Evolutionary conservation across 30 jellyfish, hydroid and myxozoan genomes (phyloP).

Genomic region (Haliclystus octoradiatus): DNA sequence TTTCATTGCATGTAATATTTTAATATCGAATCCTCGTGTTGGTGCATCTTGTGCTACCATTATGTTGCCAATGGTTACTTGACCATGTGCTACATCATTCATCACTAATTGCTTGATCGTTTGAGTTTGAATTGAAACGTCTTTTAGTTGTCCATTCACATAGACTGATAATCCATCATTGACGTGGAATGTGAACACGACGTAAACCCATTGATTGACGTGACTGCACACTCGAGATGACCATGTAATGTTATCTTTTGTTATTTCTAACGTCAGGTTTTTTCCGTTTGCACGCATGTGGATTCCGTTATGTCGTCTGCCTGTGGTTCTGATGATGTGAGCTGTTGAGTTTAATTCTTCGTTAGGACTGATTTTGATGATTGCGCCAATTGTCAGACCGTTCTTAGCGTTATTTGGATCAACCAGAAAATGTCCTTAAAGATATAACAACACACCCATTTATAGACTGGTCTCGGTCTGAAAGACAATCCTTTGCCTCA

Average conservation of each 20-base stretch:
- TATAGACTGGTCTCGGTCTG: too few relatives aligned
- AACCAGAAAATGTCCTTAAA: background rate
- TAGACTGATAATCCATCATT: background rate
- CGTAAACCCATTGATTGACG: background rate
- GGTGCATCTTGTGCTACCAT: background rate
- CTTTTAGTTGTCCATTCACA: background rate
- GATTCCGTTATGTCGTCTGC: background rate
- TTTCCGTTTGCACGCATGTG: background rate
- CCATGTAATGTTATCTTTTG: background rate
- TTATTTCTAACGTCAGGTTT: too few relatives aligned
- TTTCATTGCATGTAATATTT: background rate
- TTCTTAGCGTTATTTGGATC: background rate
- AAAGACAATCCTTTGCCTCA: too few relatives aligned
- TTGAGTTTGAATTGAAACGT: background rate
- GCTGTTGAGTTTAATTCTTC: background rate
- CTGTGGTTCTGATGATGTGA: background rate
- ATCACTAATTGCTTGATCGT: background rate
- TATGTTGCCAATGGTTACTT: background rate
- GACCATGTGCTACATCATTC: background rate
- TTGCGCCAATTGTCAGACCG: background rate
- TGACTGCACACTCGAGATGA: background rate
- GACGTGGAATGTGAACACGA: background rate
- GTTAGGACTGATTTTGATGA: too few relatives aligned
- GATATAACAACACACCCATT: too few relatives aligned
- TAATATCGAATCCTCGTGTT: background rate